Evolutionary conservation across 1,140 invertebrate species (phyloP).

Genomic region (Habropoda laboriosa): DNA sequence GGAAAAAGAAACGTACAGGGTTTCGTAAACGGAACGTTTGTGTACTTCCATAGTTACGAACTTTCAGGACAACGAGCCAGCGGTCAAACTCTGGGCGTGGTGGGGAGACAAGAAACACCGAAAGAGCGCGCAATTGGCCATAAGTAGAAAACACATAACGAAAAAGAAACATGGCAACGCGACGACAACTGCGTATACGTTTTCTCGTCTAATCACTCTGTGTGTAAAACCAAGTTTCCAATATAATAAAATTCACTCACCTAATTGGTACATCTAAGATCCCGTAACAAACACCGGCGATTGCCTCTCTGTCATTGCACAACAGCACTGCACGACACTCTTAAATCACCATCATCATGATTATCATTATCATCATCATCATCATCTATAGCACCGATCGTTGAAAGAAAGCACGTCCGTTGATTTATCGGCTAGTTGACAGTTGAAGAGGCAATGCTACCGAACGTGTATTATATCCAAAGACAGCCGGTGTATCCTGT

Average conservation of each 20-base stretch:
- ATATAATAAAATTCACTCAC: conserved; percentile 59
- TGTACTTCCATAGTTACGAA: background rate
- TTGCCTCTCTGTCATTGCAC: conserved; percentile 77
- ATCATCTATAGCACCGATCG: conserved; percentile 61
- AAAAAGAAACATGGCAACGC: background rate
- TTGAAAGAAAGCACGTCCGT: background rate
- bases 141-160: background rate
- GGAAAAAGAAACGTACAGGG: too few species aligned
- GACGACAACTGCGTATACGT: background rate
- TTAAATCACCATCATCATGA: conserved; percentile 72
- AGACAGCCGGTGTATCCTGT: conserved; percentile 20
- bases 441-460: background rate
- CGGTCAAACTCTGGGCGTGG: conserved; percentile 60
- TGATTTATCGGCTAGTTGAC: background rate
- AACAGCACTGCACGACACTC: conserved; percentile 71
- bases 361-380: conserved; percentile 61
- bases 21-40: background rate
- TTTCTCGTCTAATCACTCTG: background rate
- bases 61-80: conserved; percentile 30
- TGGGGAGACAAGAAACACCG: conserved; percentile 49
- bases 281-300: conserved; percentile 65
- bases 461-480: conserved; percentile 29
- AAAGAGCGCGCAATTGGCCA: conserved; percentile 30
- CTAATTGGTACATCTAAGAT: conserved; percentile 80
- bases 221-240: background rate